These are phyloP conservation scores for Pseudomyrmex pallidus DNA, from an alignment of 1,140 invertebrate genomes.

Conservation along the genomic window DNA sequence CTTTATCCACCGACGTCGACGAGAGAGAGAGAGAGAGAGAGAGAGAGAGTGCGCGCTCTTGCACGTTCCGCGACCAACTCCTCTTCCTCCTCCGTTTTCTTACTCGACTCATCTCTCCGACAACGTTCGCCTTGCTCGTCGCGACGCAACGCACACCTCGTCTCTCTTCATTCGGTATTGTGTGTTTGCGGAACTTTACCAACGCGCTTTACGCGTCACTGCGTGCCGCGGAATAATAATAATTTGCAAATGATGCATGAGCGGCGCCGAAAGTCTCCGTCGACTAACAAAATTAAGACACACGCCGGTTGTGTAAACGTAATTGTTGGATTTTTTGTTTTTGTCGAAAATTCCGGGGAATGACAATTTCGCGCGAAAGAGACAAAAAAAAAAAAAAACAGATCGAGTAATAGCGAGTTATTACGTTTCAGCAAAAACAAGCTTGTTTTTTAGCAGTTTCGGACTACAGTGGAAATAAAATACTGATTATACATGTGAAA, in stretches of 20 bases:
- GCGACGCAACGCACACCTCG: slow-evolving; percentile 33
- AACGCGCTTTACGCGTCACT: slow-evolving; percentile 1
- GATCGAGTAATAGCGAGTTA: too few relatives aligned
- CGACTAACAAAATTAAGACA: not conserved
- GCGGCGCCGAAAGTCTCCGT: not conserved
- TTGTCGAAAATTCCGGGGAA: too few relatives aligned
- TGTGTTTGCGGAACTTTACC: slow-evolving; percentile 61
- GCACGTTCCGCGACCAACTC: slow-evolving; percentile 7
- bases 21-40: slow-evolving; percentile 27
- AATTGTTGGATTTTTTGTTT: too few relatives aligned
- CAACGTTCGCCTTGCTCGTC: not conserved
- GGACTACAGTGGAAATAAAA: too few relatives aligned
- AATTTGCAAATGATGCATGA: slow-evolving; percentile 27
- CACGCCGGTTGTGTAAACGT: too few relatives aligned
- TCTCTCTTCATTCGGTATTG: slow-evolving; percentile 56
- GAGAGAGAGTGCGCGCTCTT: slow-evolving; percentile 36
- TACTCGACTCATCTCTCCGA: slow-evolving; percentile 30
- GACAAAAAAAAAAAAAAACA: too few relatives aligned
- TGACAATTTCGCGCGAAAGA: too few relatives aligned
- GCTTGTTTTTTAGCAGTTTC: too few relatives aligned
- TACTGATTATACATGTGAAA: too few relatives aligned
- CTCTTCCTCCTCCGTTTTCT: not conserved
- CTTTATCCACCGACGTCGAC: slow-evolving; percentile 69
- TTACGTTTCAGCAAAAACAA: too few relatives aligned
- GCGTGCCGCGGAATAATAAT: slow-evolving; percentile 8